Base-by-base conservation (phyloP, 2,888 invertebrate species). In the Orthosia gracilis region DNA sequence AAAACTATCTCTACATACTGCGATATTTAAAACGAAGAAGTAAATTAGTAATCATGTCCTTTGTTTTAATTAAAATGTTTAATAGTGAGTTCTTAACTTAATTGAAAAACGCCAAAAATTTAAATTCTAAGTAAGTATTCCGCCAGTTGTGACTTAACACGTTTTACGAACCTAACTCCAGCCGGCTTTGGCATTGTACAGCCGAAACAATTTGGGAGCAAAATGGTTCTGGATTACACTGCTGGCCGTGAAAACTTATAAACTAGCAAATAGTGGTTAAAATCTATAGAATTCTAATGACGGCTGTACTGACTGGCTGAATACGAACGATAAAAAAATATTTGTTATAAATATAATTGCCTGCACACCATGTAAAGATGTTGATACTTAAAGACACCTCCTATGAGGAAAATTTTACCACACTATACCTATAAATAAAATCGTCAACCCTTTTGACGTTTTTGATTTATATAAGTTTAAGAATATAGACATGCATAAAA, bases 201-300 rank as follows among this genome's bases (percentile, higher is more conserved):
- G 82, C 82, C 67, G 74, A 83, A 87, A 85, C 84, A 81, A 85
- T 87, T 88, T 84, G 18, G 31, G 54, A 63, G 66, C 74, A 65
- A 84, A 85, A 84, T 80, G 75, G 76, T 83, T 84, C 80, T 52
- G 68, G 72, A 71, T 79, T 86, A 84, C 78, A 83, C 77, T 86
- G 40, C n/a, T 26, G 68, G 79, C 73, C 68, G 12, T 26, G 54
- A 70, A 74, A 76, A 71, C 61, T 1, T 40, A 18, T 31, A 4
- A 12, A 26, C 18, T 58, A 26, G 9, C 5, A 3, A 1, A 21
- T 57, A 18, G 1, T 31, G 5, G 0, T 18, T 21, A 11, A 40
- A 15, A 13, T 13, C 4, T 45, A 21, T 11, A 21, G 11, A 17
- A 4, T 31, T 62, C 26, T 45, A 23, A 23, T 23, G 4, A 15